Evolutionary conservation across 2,888 invertebrate species (phyloP).

Genomic region (Frankliniella intonsa): DNA sequence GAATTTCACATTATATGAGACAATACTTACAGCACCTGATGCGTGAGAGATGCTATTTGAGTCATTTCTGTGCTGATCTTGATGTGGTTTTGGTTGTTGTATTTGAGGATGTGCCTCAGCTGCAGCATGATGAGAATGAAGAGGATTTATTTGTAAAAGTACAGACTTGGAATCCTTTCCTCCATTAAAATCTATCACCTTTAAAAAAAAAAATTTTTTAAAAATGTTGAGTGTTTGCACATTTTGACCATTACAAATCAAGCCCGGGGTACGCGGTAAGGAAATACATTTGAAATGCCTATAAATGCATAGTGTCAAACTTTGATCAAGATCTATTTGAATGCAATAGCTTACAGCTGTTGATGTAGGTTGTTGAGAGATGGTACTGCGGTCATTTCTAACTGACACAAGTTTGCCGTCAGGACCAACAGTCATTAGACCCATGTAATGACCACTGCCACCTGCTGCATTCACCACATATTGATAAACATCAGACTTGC

Average conservation of each 20-base stretch:
- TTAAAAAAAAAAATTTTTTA: not conserved
- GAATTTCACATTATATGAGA: not conserved
- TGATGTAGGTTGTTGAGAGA: not conserved
- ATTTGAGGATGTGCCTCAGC: not conserved
- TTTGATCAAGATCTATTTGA: no score
- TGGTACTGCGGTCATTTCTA: not conserved
- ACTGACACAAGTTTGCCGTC: not conserved
- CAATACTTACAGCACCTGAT: not conserved
- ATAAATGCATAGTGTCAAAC: not conserved
- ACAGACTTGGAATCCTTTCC: not conserved
- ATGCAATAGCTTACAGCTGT: not conserved
- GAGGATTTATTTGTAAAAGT: not conserved
- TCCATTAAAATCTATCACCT: constrained; percentile 6
- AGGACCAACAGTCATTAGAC: not conserved
- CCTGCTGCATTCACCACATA: not conserved
- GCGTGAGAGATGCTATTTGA: not conserved
- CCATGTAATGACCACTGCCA: not conserved
- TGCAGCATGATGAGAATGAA: not conserved
- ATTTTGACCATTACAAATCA: not conserved
- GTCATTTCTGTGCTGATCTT: not conserved
- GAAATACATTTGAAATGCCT: not conserved
- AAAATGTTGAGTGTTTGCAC: not conserved
- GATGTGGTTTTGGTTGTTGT: not conserved
- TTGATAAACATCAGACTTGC: constrained; percentile 2
- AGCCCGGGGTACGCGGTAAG: not conserved